Conservation (phyloP, 1,140 invertebrate genomes). For the Drosophila seguyi region DNA sequence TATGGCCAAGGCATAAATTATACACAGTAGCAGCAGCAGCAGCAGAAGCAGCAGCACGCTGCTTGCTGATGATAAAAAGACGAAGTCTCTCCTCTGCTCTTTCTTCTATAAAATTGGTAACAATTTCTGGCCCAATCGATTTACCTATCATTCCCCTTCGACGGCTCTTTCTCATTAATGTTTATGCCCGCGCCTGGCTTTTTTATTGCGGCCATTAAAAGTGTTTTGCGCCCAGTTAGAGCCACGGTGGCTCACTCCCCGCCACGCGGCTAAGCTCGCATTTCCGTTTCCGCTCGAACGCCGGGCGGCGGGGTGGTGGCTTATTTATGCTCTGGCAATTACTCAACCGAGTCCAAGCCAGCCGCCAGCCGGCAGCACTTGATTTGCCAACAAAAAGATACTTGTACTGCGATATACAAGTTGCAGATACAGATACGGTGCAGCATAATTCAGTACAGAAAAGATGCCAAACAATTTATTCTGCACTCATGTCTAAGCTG, state of each 20-base stretch:
- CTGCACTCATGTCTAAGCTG: constrained; percentile 54
- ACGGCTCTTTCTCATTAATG: constrained; percentile 18
- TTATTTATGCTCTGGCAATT: constrained; percentile 49
- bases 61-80: constrained; percentile 7
- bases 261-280: constrained; percentile 39
- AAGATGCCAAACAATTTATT: constrained; percentile 55
- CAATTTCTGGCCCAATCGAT: constrained; percentile 21
- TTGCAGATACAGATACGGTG: constrained; percentile 20
- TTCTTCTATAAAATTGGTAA: neutral
- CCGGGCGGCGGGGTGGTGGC: neutral
- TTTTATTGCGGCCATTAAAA: constrained; percentile 40
- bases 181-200: constrained; percentile 27
- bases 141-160: neutral
- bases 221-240: constrained; percentile 25
- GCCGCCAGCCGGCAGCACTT: constrained; percentile 25
- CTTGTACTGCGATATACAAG: constrained; percentile 23
- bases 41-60: neutral
- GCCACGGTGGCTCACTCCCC: neutral
- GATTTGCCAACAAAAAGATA: constrained; percentile 44
- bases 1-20: constrained; percentile 47
- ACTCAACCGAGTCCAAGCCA: constrained; percentile 41
- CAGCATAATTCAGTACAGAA: constrained; percentile 41
- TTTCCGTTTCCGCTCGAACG: constrained; percentile 50
- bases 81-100: neutral
- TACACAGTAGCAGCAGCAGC: constrained; percentile 30